Evolutionary conservation across 2,113 vertebrate genomes (phyloP), one percentile per base, ranked within the genome.

Genomic region (Ictalurus punctatus): DNA sequence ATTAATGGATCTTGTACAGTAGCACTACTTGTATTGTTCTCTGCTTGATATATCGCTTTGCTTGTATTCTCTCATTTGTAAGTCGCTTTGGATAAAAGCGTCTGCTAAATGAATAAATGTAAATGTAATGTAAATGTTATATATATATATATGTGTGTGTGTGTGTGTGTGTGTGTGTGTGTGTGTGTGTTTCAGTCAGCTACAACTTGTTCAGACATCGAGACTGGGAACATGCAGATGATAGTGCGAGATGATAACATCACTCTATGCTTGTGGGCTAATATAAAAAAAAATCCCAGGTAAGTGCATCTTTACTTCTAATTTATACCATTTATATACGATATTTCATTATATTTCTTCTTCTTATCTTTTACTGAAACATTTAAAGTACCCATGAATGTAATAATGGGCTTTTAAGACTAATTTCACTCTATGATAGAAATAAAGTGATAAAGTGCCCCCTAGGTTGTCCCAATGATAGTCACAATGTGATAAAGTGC

Each of bases 231-330:
- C 93, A 98, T 99, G 97, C 96, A 98, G 87, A 95, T 92, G 61
- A 94, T 96, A 86, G 92, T 98, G 80, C 94, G 86, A 89, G 95
- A 96, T 80, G 93, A 95, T 67, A 96, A 96, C 25, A 4, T 96
- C 19, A 97, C 96, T 1, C 92, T 99, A 4, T 98, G 97, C 88
- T 83, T 99, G 73, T 99, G 98, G 98, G 97, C 95, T 76, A 99
- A 99, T 93, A 95, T 99, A 89, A 98, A 95, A 92, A 98, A 96
- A 94, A 97, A 97, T 89, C 92, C 94, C 79, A 98, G 96, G 98
- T 98, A 90, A 34, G 84, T 67, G 23, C 63, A 0, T 27, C 27
- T 74, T 73, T 44, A 17, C 34, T 21, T 85, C 1, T 81, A 13
- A 21, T 87, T 74, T n/a, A 56, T 54, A 52, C 48, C 9, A 10